Evolutionary conservation across 2,113 vertebrate species (phyloP).

Genomic region (Cinclus cinclus): DNA sequence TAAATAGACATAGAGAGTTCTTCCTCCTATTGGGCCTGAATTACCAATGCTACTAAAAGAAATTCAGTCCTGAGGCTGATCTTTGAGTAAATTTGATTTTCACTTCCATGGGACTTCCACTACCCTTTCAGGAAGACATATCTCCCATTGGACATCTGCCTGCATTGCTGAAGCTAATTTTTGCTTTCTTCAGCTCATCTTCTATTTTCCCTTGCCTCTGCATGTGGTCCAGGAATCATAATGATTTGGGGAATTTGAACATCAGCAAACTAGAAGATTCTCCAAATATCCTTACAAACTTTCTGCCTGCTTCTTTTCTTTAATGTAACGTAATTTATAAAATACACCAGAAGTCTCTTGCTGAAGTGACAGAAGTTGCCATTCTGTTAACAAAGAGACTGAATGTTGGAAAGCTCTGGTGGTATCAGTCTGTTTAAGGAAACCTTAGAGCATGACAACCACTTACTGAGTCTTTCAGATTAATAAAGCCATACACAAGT

Average conservation of each 20-base stretch:
- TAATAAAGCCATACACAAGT: conserved; percentile 21
- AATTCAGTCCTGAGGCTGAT: not conserved
- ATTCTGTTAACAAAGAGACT: conserved; percentile 47
- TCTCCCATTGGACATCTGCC: not conserved
- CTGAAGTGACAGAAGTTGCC: conserved; percentile 37
- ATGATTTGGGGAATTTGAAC: not conserved
- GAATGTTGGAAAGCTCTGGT: conserved; percentile 29
- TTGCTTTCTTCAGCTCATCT: not conserved
- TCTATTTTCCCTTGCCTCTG: not conserved
- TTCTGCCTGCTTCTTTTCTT: conserved; percentile 6
- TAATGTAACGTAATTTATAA: conserved; percentile 8
- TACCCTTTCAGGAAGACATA: not conserved
- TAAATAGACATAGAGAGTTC: not conserved
- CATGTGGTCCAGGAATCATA: not conserved
- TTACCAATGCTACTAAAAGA: not conserved
- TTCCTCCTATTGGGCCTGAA: not conserved
- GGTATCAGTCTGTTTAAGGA: conserved; percentile 35
- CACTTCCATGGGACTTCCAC: not conserved
- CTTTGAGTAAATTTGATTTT: conserved; percentile 13
- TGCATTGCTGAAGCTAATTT: not conserved
- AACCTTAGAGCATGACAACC: conserved; percentile 9
- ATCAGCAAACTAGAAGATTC: not conserved
- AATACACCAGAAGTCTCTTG: conserved; percentile 17
- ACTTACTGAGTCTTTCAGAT: conserved; percentile 42
- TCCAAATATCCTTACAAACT: not conserved